These are phyloP conservation scores for Clavelina lepadiformis DNA, from an alignment of 23 tunicate genomes.

Conservation along the genomic window DNA sequence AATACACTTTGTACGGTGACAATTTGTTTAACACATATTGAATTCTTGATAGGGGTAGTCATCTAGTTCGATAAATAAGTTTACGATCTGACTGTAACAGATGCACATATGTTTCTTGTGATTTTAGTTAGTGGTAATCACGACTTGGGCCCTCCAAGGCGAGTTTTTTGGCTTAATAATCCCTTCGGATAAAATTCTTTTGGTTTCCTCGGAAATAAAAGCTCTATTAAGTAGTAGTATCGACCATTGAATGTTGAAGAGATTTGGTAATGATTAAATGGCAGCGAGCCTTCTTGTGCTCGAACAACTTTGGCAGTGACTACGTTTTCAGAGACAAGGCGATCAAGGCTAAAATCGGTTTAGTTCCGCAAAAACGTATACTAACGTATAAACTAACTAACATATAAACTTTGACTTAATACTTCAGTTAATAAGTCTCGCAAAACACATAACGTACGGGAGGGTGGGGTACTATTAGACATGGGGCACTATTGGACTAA, in stretches of 20 bases:
- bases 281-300: not conserved
- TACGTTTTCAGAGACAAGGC: constrained; percentile 7
- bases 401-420: constrained; percentile 9
- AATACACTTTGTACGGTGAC: constrained; percentile 2
- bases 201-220: constrained; percentile 8
- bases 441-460: no score
- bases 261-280: constrained; percentile 1
- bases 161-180: constrained; percentile 10
- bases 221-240: not conserved
- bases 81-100: constrained; percentile 16
- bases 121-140: not conserved
- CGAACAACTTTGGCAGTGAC: not conserved
- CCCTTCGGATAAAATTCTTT: constrained; percentile 4
- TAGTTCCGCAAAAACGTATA: not conserved
- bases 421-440: no score
- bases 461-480: no score
- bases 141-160: constrained; percentile 11
- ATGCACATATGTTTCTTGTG: constrained; percentile 11
- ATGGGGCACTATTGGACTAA: no score
- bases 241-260: constrained; percentile 1
- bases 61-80: constrained; percentile 7
- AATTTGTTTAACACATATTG: constrained; percentile 12
- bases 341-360: constrained; percentile 4
- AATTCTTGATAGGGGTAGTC: constrained; percentile 12
- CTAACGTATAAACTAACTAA: not conserved